These are phyloP conservation scores for Phycodurus eques DNA, from an alignment of 2,113 vertebrate genomes.

Conservation along the genomic window DNA sequence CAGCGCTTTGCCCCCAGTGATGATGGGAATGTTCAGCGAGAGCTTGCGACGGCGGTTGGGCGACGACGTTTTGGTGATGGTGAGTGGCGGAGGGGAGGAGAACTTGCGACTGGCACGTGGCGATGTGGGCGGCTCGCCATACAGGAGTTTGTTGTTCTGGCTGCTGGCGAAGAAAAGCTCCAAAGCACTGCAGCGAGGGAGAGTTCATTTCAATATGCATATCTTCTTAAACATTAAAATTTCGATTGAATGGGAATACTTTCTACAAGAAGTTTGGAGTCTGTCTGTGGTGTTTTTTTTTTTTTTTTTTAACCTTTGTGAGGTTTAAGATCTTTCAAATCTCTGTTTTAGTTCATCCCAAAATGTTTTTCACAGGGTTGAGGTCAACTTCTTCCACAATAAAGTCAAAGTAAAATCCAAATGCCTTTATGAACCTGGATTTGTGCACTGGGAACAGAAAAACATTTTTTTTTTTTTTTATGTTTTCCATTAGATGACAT, in stretches of 20 bases:
- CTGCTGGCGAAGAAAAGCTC: constrained; percentile 94
- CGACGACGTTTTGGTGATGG: constrained; percentile 87
- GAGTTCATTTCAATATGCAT: not conserved
- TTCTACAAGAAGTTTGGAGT: not conserved
- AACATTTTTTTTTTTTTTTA: no score
- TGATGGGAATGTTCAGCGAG: constrained; percentile 98
- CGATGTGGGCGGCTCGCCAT: constrained; percentile 92
- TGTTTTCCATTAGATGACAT: no score
- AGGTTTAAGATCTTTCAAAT: not conserved
- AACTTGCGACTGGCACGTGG: constrained; percentile 93
- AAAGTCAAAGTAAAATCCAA: not conserved
- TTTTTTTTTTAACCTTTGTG: not conserved
- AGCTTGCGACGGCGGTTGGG: constrained; percentile 93
- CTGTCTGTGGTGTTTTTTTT: not conserved
- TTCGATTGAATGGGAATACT: not conserved
- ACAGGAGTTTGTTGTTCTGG: constrained; percentile 93
- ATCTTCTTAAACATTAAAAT: not conserved
- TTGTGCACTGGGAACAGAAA: no score
- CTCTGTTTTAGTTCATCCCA: not conserved
- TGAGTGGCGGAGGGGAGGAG: constrained; percentile 90
- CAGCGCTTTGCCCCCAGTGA: constrained; percentile 94
- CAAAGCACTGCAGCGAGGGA: constrained; percentile 79
- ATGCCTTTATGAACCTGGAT: not conserved
- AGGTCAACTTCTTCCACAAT: not conserved
- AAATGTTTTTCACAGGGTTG: not conserved